Percentiles rank a stretch among this genome's conserved stretches.
phyloP scores from a whole-genome alignment of 2,888 invertebrate genomes.

The Chaitophorus viminalis region DNA sequence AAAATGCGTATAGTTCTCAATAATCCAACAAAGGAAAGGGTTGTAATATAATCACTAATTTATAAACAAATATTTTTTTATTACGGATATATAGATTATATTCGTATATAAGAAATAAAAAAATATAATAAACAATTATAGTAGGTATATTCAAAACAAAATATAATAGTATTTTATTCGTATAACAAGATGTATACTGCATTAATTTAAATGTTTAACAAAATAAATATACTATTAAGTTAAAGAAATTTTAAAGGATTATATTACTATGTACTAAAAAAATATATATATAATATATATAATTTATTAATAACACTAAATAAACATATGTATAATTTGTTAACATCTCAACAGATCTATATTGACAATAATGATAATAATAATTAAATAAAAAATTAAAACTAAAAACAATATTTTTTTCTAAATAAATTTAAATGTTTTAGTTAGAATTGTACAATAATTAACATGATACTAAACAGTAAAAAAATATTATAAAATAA shows the following conservation, averaged over 20 bases:
- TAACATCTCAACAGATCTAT: constrained; percentile 57
- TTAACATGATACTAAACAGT: constrained; percentile 51
- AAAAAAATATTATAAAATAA: constrained; percentile 42
- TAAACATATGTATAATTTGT: constrained; percentile 58
- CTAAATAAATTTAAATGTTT: constrained; percentile 49
- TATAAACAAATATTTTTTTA: too few relatives aligned
- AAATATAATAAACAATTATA: not conserved
- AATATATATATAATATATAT: constrained; percentile 27
- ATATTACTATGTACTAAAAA: constrained; percentile 20
- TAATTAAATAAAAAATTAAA: constrained; percentile 21
- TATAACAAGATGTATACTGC: not conserved
- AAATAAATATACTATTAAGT: constrained; percentile 34
- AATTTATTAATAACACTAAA: constrained; percentile 56
- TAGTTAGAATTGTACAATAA: constrained; percentile 54
- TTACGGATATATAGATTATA: not conserved
- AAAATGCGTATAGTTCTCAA: too few relatives aligned
- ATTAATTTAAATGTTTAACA: constrained; percentile 37
- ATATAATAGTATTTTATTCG: constrained; percentile 3
- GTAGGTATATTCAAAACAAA: not conserved
- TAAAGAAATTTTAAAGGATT: constrained; percentile 44
- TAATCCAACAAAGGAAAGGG: too few relatives aligned
- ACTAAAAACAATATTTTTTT: constrained; percentile 46
- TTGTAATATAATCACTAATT: too few relatives aligned
- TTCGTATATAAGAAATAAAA: not conserved
- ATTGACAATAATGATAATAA: constrained; percentile 44